Conservation (phyloP, 2,888 invertebrate genomes). For the Drosophila mettleri region DNA sequence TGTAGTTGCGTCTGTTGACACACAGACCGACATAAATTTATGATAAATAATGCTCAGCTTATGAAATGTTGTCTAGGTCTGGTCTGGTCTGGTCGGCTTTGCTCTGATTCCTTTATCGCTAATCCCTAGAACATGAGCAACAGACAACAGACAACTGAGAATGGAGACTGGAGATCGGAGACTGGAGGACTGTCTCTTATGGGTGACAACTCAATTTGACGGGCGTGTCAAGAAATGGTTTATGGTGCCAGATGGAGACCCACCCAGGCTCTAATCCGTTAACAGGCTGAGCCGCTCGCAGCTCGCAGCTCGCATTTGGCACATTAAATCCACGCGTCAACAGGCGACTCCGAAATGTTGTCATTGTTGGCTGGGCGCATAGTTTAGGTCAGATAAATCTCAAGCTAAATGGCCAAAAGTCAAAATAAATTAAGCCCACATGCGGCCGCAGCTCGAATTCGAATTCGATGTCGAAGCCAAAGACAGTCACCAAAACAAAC, state of each 20-base stretch:
- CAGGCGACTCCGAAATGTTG: constrained; percentile 63
- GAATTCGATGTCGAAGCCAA: constrained; percentile 46
- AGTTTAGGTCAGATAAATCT: constrained; percentile 81
- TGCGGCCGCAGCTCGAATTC: constrained; percentile 51
- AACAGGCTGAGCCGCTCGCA: constrained; percentile 45
- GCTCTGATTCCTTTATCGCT: constrained; percentile 32
- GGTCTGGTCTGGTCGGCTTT: no score
- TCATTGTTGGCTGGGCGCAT: constrained; percentile 62
- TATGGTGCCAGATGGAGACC: constrained; percentile 47
- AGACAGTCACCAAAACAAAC: constrained; percentile 77
- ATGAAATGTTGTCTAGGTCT: constrained; percentile 1
- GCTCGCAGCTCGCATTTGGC: constrained; percentile 58
- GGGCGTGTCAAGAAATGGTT: constrained; percentile 50
- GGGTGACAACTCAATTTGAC: constrained; percentile 60
- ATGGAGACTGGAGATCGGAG: background rate
- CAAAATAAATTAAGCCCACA: constrained; percentile 82
- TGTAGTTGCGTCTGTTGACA: background rate
- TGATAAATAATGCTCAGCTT: constrained; percentile 7
- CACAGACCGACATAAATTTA: background rate
- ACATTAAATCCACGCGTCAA: constrained; percentile 79
- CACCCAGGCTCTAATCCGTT: constrained; percentile 60
- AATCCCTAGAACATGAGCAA: constrained; percentile 42
- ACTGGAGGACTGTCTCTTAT: background rate
- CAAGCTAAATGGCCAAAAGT: constrained; percentile 82
- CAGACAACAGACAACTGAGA: constrained; percentile 2